These are phyloP conservation scores for Chlorodrepanis virens DNA, from an alignment of 2,113 vertebrate genomes.

Conservation along the genomic window DNA sequence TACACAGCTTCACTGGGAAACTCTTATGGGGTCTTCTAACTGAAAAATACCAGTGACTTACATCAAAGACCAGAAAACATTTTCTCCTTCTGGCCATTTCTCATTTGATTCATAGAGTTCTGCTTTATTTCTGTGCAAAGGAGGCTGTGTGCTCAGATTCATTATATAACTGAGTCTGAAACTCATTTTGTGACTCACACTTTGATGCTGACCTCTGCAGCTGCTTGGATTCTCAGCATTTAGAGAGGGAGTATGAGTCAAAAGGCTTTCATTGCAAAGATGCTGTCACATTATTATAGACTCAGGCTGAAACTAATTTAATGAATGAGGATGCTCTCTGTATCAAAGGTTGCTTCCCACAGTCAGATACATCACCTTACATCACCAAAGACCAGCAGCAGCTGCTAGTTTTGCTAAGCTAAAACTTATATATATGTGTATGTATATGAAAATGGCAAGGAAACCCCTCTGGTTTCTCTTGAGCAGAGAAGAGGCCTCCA, in stretches of 20 bases:
- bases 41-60: not conserved
- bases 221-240: not conserved
- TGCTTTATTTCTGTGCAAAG: not conserved
- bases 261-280: not conserved
- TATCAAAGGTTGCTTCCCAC: not conserved
- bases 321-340: not conserved
- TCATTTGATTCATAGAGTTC: not conserved
- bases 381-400: not conserved
- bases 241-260: not conserved
- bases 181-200: constrained; percentile 27
- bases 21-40: constrained; percentile 14
- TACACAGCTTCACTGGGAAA: not conserved
- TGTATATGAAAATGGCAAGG: not conserved
- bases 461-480: not conserved
- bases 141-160: not conserved
- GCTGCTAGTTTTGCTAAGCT: not conserved
- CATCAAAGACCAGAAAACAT: constrained; percentile 22
- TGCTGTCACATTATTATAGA: not conserved
- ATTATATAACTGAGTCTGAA: not conserved
- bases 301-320: not conserved
- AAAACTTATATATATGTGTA: not conserved
- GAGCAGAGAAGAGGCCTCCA: not conserved
- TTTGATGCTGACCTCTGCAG: not conserved
- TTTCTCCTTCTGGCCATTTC: constrained; percentile 3
- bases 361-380: not conserved